A percentile compares a stretch with the other conserved stretches of the same genome.
phyloP scores from a whole-genome alignment of 2,113 vertebrate species.

The Notechis scutatus region DNA sequence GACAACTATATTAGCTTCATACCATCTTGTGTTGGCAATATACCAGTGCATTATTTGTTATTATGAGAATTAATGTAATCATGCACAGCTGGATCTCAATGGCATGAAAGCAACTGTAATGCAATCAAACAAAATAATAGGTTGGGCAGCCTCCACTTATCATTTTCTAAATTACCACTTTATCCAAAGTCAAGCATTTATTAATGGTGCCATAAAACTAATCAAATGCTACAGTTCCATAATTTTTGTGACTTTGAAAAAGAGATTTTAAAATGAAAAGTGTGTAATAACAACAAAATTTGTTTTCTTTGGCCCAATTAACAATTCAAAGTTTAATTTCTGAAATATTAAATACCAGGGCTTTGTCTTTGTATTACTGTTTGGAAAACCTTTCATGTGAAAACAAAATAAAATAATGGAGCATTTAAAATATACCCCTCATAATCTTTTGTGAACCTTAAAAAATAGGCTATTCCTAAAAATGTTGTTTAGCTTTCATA shows the following conservation, averaged over 20 bases:
- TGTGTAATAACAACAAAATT: conserved; percentile 4
- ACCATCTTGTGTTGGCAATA: conserved; percentile 37
- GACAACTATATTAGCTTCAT: conserved; percentile 26
- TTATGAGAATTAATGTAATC: conserved; percentile 64
- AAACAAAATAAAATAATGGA: neutral
- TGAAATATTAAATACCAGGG: neutral
- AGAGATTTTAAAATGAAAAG: conserved; percentile 25
- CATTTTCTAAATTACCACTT: conserved; percentile 54
- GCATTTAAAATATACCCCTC: neutral
- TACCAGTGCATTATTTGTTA: conserved; percentile 55
- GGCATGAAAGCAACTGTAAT: conserved; percentile 63
- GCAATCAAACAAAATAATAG: conserved; percentile 66
- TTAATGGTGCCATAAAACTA: conserved; percentile 44
- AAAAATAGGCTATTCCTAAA: neutral
- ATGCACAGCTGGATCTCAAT: conserved; percentile 64
- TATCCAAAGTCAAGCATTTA: conserved; percentile 63
- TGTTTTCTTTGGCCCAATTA: conserved; percentile 23
- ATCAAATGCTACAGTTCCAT: conserved; percentile 26
- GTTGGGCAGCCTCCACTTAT: conserved; percentile 61
- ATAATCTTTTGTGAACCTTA: neutral
- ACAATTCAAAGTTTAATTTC: conserved; percentile 18
- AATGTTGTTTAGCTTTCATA: neutral
- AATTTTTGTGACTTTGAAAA: conserved; percentile 34
- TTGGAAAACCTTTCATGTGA: neutral
- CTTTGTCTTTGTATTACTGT: conserved; percentile 17